phyloP scores from a whole-genome alignment of 1,140 invertebrate genomes.

The Drosophila baimaii region DNA sequence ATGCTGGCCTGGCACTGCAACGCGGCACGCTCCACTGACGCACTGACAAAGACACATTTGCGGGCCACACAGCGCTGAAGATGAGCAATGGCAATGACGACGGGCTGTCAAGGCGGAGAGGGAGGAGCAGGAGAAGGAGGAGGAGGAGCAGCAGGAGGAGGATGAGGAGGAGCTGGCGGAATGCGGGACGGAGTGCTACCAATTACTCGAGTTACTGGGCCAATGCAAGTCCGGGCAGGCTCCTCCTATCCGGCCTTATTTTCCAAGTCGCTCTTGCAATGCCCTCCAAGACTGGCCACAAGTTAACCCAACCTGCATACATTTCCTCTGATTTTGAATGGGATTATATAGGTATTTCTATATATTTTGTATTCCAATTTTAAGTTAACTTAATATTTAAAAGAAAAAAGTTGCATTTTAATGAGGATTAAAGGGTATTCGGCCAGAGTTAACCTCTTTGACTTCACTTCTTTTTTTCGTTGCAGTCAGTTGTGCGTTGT shows the following conservation, averaged over 20 bases:
- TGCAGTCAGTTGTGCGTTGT: slow-evolving; percentile 49
- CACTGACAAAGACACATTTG: slow-evolving; percentile 78
- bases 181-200: slow-evolving; percentile 37
- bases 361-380: background rate
- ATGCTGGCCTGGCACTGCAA: slow-evolving; percentile 37
- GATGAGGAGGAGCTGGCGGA: background rate
- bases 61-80: slow-evolving; percentile 42
- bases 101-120: slow-evolving; percentile 23
- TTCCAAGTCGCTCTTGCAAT: slow-evolving; percentile 11
- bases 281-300: background rate
- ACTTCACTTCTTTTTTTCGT: background rate
- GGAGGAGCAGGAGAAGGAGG: background rate
- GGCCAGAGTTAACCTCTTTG: background rate
- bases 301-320: background rate
- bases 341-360: background rate
- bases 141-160: background rate
- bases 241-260: slow-evolving; percentile 48
- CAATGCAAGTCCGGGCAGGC: slow-evolving; percentile 38
- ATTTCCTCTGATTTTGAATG: background rate
- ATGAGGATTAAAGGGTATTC: slow-evolving; percentile 8
- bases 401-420: too few species aligned
- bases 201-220: slow-evolving; percentile 77
- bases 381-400: too few species aligned
- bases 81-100: slow-evolving; percentile 43
- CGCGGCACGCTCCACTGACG: slow-evolving; percentile 68